These are phyloP conservation scores for Malurus cyaneus DNA, from an alignment of 2,113 vertebrate species.

Conservation along the genomic window DNA sequence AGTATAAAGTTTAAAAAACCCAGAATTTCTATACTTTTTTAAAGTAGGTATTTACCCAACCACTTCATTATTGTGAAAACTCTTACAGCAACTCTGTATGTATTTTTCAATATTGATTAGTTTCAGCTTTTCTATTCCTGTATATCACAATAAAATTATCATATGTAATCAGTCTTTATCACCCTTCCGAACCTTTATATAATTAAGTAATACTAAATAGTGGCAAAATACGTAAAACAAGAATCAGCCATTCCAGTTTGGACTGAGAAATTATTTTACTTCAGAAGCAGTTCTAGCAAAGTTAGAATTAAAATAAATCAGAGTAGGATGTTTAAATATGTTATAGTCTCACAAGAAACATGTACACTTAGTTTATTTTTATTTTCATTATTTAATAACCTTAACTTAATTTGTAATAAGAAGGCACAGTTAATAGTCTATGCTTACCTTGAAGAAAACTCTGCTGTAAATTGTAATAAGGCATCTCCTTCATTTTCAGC, in stretches of 20 bases:
- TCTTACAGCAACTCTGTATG: not conserved
- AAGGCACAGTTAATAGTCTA: conserved; percentile 31
- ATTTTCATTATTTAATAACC: not conserved
- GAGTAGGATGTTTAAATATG: not conserved
- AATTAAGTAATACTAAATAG: not conserved
- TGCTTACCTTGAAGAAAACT: conserved; percentile 96
- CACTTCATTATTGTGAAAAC: not conserved
- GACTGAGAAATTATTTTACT: not conserved
- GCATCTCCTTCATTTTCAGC: conserved; percentile 98
- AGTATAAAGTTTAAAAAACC: not conserved
- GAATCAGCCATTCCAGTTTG: not conserved
- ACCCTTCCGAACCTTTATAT: not conserved
- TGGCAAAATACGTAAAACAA: not conserved
- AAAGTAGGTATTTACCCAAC: not conserved
- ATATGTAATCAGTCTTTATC: not conserved
- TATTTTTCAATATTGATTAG: not conserved
- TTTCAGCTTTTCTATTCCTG: not conserved
- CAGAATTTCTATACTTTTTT: not conserved
- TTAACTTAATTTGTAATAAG: not conserved
- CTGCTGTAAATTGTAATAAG: conserved; percentile 99
- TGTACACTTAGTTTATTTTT: not conserved
- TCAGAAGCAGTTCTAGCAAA: not conserved
- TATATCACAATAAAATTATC: not conserved
- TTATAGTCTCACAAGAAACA: not conserved
- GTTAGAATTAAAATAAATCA: not conserved